Evolutionary conservation across 1,140 invertebrate species (phyloP).

Genomic region (Aphaenogaster floridana): DNA sequence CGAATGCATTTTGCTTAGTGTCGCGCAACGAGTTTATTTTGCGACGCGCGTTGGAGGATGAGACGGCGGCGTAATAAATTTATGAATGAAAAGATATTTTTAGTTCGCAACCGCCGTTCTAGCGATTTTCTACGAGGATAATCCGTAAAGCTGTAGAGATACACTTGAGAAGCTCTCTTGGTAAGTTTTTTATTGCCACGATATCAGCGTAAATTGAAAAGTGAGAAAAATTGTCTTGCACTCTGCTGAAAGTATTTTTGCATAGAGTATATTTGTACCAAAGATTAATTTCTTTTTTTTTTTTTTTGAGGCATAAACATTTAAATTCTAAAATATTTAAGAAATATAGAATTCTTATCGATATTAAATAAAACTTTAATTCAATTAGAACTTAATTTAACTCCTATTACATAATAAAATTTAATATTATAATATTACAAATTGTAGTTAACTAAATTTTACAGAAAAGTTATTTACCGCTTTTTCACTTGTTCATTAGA

Average conservation of each 20-base stretch:
- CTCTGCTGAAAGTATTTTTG: neutral
- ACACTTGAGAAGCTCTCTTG: conserved; percentile 23
- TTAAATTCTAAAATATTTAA: conserved; percentile 13
- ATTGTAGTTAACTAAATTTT: neutral
- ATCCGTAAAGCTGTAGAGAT: conserved; percentile 17
- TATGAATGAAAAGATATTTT: conserved; percentile 63
- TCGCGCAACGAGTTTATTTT: conserved; percentile 47
- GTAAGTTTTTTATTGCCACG: neutral
- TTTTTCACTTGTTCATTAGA: neutral
- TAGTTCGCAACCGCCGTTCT: conserved; percentile 12
- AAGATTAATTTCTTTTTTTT: neutral
- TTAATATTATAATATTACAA: neutral
- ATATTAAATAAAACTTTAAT: neutral
- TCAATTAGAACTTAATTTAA: neutral
- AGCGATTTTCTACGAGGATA: conserved; percentile 46
- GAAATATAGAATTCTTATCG: neutral
- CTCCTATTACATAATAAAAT: neutral
- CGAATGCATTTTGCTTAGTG: conserved; percentile 27
- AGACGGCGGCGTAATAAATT: conserved; percentile 49
- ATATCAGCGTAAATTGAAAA: conserved; percentile 8
- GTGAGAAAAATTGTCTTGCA: neutral
- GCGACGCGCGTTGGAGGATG: neutral
- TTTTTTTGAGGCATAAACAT: neutral
- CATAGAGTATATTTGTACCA: neutral
- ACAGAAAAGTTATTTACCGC: neutral